Evolutionary conservation across 30 jellyfish, hydroid and myxozoan genomes (phyloP).

Genomic region (Turritopsis rubra): DNA sequence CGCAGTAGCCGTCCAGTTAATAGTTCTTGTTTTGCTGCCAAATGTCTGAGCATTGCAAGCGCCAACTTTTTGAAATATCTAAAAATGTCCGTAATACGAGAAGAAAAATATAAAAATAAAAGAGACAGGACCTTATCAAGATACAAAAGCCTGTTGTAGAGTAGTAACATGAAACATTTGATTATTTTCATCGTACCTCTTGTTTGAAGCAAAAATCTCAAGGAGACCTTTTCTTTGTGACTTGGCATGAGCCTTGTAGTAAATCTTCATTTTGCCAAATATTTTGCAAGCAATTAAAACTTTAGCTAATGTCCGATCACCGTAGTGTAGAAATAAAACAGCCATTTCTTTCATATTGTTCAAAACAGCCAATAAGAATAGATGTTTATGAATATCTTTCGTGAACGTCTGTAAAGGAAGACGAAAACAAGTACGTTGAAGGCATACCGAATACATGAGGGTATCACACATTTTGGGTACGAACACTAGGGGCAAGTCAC

Average conservation of each 20-base stretch:
- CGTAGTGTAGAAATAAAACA: not conserved
- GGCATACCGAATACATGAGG: too few relatives aligned
- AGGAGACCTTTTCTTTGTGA: not conserved
- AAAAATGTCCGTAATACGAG: too few relatives aligned
- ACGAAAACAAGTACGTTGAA: not conserved
- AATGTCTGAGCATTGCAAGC: not conserved
- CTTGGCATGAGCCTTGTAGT: not conserved
- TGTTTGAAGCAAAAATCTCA: not conserved
- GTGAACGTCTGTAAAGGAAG: not conserved
- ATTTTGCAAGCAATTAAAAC: not conserved
- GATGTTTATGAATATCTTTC: not conserved
- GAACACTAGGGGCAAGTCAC: too few relatives aligned
- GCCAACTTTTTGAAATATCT: not conserved
- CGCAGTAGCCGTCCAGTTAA: not conserved
- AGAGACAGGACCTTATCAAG: too few relatives aligned
- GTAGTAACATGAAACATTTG: not conserved
- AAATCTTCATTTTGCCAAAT: not conserved
- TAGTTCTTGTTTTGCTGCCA: not conserved
- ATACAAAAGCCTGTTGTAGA: too few relatives aligned
- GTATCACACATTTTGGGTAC: too few relatives aligned
- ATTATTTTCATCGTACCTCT: not conserved
- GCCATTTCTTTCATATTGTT: conserved; percentile 15
- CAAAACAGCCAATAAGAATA: not conserved
- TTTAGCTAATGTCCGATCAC: not conserved
- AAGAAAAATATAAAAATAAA: too few relatives aligned